Percentiles rank a stretch among this genome's conserved stretches.
phyloP scores from a whole-genome alignment of 1,140 invertebrate genomes.

The Megalopta genalis region DNA sequence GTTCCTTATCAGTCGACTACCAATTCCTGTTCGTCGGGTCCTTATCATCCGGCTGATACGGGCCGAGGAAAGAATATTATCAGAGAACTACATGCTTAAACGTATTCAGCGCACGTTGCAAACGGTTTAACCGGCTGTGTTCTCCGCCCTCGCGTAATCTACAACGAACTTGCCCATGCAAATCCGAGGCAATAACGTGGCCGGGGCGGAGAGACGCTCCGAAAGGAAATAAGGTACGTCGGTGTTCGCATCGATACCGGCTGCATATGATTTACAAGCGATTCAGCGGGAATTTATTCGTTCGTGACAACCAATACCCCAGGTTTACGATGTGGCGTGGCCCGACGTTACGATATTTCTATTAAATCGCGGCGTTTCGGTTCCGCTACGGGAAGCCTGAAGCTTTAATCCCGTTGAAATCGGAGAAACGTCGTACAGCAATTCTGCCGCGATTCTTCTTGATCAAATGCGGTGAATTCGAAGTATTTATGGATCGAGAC shows the following conservation, averaged over 20 bases:
- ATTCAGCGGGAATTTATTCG: conserved; percentile 9
- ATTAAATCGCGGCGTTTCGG: not conserved
- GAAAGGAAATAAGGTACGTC: conserved; percentile 33
- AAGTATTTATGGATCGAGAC: no score
- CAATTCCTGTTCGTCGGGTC: conserved; percentile 5
- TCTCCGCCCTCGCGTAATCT: conserved; percentile 2
- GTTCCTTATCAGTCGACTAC: conserved; percentile 15
- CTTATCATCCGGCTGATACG: conserved; percentile 8
- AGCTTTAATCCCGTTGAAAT: not conserved
- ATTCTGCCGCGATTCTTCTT: not conserved
- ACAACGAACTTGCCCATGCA: conserved; percentile 16
- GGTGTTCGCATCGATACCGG: conserved; percentile 7
- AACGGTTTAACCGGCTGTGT: conserved; percentile 8
- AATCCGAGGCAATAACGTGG: conserved; percentile 2
- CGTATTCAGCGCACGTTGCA: conserved; percentile 35
- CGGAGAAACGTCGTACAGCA: not conserved
- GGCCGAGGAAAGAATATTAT: conserved; percentile 38
- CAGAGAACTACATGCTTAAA: not conserved
- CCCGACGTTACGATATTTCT: conserved; percentile 5
- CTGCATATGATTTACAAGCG: conserved; percentile 32
- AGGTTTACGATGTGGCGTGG: not conserved
- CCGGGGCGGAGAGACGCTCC: not conserved
- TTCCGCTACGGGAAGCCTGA: not conserved
- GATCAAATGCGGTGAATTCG: no score
- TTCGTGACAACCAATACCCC: not conserved